phyloP scores from a whole-genome alignment of 2,113 vertebrate genomes.

The pig (Sus scrofa) region DNA sequence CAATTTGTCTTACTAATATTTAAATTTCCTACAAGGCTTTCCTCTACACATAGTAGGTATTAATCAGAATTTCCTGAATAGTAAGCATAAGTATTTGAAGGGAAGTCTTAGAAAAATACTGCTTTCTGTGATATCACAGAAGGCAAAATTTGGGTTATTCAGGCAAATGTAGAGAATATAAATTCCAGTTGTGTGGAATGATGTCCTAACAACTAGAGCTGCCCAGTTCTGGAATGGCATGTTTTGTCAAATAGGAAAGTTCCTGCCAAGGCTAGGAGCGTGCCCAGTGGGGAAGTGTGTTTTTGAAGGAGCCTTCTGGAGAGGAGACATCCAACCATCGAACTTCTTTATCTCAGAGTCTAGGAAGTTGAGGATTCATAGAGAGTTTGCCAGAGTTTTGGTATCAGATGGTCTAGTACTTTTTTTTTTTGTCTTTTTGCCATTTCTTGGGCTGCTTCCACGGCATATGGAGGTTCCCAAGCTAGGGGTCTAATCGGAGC shows the following conservation, averaged over 20 bases:
- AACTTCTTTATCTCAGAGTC: not conserved
- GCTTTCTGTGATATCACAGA: not conserved
- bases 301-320: not conserved
- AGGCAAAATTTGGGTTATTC: not conserved
- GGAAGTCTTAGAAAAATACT: not conserved
- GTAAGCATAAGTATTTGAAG: not conserved
- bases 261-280: not conserved
- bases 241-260: not conserved
- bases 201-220: not conserved
- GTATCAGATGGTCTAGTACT: not conserved
- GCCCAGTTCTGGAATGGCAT: not conserved
- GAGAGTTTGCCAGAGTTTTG: constrained; percentile 2
- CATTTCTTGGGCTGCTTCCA: too few species aligned
- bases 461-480: too few species aligned
- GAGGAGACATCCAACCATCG: not conserved
- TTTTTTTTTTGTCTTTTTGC: too few species aligned
- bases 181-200: not conserved
- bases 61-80: not conserved
- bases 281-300: not conserved
- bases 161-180: not conserved
- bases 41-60: not conserved
- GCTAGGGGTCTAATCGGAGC: too few species aligned
- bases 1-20: not conserved
- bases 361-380: not conserved
- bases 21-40: not conserved